Conservation (phyloP, 2,113 vertebrate genomes). For the Ammodramus savannarum region DNA sequence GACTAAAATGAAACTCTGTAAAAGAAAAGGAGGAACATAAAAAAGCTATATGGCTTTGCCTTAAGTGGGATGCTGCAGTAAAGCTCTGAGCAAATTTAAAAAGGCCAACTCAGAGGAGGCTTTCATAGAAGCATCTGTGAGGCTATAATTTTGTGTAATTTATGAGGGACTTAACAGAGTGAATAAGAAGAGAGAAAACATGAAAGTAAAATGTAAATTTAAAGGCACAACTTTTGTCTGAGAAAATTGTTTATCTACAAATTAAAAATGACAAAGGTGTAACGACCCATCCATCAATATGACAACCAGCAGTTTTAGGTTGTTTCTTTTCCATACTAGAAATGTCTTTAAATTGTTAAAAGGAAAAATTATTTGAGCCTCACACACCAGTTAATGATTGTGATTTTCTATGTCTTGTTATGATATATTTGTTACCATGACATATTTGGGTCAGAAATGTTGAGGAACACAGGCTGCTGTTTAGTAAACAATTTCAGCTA, state of each 20-base stretch:
- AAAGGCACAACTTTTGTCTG: background rate
- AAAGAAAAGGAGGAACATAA: background rate
- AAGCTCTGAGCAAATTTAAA: background rate
- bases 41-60: background rate
- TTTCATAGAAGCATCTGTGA: background rate
- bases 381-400: conserved; percentile 32
- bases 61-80: background rate
- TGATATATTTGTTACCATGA: conserved; percentile 37
- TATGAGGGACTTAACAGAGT: background rate
- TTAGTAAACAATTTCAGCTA: conserved; percentile 34
- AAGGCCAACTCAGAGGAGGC: background rate
- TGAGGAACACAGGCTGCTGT: conserved; percentile 28
- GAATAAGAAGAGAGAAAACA: background rate
- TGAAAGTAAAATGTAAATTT: background rate
- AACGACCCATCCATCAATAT: background rate
- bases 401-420: conserved; percentile 50
- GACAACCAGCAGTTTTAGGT: conserved; percentile 27
- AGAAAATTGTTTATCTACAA: background rate
- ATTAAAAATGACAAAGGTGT: conserved; percentile 8
- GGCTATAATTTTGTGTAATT: conserved; percentile 19
- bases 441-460: conserved; percentile 63
- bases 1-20: background rate
- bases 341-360: conserved; percentile 7
- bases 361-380: conserved; percentile 2
- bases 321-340: background rate